Percentiles rank a stretch among this genome's conserved stretches.
phyloP scores from a whole-genome alignment of 1,140 invertebrate genomes.

The Leptinotarsa lineolata region DNA sequence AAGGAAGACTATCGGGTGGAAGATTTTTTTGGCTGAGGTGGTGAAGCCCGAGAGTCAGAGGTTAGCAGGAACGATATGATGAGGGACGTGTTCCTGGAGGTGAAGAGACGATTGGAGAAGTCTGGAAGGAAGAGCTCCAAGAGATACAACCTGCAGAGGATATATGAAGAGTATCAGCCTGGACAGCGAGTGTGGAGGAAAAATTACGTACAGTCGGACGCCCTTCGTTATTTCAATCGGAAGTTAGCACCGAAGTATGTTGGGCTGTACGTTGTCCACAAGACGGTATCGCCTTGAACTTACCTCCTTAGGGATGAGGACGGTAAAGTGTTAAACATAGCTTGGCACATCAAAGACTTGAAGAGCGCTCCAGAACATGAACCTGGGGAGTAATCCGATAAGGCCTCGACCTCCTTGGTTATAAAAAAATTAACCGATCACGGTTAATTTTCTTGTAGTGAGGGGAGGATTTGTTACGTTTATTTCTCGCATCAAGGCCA shows the following conservation, averaged over 20 bases:
- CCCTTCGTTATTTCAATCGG: conserved; percentile 25
- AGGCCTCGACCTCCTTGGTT: background rate
- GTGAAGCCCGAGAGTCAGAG: background rate
- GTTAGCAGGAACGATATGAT: background rate
- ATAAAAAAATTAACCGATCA: too few species aligned
- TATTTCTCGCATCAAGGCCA: background rate
- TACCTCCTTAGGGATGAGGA: conserved; percentile 25
- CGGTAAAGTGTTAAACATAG: conserved; percentile 1
- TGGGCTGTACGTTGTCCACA: conserved; percentile 28
- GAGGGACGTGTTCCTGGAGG: background rate
- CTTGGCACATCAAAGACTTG: conserved; percentile 22
- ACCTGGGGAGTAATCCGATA: background rate
- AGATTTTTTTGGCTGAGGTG: background rate
- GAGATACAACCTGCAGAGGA: conserved; percentile 35
- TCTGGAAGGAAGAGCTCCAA: conserved; percentile 37
- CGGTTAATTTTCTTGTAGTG: background rate
- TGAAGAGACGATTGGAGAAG: conserved; percentile 29
- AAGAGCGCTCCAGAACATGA: conserved; percentile 13
- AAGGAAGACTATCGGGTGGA: conserved; percentile 4
- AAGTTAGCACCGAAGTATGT: conserved; percentile 37
- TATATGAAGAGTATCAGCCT: conserved; percentile 9
- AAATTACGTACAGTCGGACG: conserved; percentile 31
- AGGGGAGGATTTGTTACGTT: background rate
- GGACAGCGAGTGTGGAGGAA: conserved; percentile 29
- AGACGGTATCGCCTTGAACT: background rate